Evolutionary conservation across 2,797 vertebrate genomes (phyloP).

Genomic region (Poeciliopsis gracilis): DNA sequence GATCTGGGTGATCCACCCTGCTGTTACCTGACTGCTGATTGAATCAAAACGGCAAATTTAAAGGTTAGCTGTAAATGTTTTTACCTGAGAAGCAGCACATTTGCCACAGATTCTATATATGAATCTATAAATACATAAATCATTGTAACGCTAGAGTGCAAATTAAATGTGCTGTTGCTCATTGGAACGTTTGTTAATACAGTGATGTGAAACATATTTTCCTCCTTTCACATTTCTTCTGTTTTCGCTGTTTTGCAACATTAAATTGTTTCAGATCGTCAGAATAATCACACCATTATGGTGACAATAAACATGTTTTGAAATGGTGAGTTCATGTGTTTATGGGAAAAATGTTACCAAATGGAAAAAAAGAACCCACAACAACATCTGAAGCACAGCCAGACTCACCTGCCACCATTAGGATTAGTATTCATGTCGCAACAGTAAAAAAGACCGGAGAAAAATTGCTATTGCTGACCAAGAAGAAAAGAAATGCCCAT

Average conservation of each 20-base stretch:
- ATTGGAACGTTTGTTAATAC: background rate
- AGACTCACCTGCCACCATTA: background rate
- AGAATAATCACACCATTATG: background rate
- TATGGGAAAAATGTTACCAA: background rate
- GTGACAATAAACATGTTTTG: background rate
- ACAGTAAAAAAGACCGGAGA: background rate
- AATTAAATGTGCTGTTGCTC: background rate
- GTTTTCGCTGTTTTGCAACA: background rate
- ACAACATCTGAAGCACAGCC: background rate
- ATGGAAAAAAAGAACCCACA: background rate
- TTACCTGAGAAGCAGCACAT: background rate
- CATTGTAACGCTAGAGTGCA: background rate
- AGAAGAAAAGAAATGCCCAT: background rate
- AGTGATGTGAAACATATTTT: background rate
- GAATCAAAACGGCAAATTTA: background rate
- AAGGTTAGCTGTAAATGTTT: background rate
- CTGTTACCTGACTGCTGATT: background rate
- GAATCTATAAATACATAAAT: background rate
- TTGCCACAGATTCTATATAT: background rate
- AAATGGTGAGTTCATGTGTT: background rate
- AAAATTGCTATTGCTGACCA: background rate
- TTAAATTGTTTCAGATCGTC: background rate
- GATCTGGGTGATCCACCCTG: background rate
- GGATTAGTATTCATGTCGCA: background rate
- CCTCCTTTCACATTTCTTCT: background rate